Evolutionary conservation across 2,113 vertebrate genomes (phyloP).

Genomic region (Xyrauchen texanus): DNA sequence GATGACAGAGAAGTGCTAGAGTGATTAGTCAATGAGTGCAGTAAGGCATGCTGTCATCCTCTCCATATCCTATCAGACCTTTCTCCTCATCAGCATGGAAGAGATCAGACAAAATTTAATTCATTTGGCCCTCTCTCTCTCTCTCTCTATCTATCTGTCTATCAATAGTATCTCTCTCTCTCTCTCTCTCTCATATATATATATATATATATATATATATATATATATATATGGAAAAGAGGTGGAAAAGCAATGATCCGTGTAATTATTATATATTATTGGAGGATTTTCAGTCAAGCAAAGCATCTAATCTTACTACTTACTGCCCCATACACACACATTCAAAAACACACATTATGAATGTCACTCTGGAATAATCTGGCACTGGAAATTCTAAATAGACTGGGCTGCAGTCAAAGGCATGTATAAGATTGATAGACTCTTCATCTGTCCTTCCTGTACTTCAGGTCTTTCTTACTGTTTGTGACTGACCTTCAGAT

Average conservation of each 20-base stretch:
- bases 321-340: slow-evolving; percentile 16
- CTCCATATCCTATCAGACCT: slow-evolving; percentile 24
- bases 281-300: slow-evolving; percentile 49
- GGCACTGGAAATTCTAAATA: slow-evolving; percentile 11
- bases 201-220: too few relatives aligned
- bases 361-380: slow-evolving; percentile 27
- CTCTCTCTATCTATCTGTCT: neutral
- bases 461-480: neutral
- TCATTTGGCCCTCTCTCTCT: slow-evolving; percentile 45
- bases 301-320: slow-evolving; percentile 37
- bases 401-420: slow-evolving; percentile 21
- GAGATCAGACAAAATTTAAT: slow-evolving; percentile 39
- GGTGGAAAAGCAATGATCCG: slow-evolving; percentile 61
- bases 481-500: too few relatives aligned
- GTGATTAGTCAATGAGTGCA: slow-evolving; percentile 26
- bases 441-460: slow-evolving; percentile 19
- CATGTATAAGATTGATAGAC: slow-evolving; percentile 7
- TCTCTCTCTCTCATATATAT: slow-evolving; percentile 50
- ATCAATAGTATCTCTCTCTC: slow-evolving; percentile 12
- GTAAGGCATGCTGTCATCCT: slow-evolving; percentile 21
- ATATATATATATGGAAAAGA: too few relatives aligned
- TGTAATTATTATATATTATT: slow-evolving; percentile 53
- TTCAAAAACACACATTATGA: slow-evolving; percentile 26
- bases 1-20: slow-evolving; percentile 24
- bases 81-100: slow-evolving; percentile 28